Evolutionary conservation across 1,140 invertebrate species (phyloP), one percentile per base, ranked within the genome.

Genomic region (Listronotus oregonensis): DNA sequence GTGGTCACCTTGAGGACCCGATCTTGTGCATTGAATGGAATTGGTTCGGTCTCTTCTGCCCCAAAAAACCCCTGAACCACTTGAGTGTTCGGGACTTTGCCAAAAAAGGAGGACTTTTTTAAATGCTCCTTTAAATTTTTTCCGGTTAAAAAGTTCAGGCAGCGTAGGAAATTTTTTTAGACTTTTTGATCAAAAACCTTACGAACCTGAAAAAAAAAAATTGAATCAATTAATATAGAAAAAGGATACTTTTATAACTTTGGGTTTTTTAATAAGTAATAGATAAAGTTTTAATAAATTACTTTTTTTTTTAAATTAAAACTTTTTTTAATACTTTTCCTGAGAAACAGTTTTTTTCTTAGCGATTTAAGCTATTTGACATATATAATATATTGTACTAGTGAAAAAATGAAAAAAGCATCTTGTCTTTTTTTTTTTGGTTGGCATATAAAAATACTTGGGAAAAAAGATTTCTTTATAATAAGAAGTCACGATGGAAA

Each of bases 141-240:
- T 98, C 95, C 75, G 89, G 75, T 96, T 98, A 78, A 94, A 99
- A 2, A 99, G 83, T 8, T 86, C 49, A 99, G 81, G 81, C 95
- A 97, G 65, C 96, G 89, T n/a, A 99, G 81, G 73, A 99, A 98
- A 79, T 98, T 98, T 62, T 97, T 92, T 78, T 98, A 99, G 0
- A 95, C 92, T 62, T 96, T 92, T 67, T 65, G 86, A 90, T 15
- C 89, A 12, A 98, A 78, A 0, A 93, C 90, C 78, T 94, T 95
- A 8, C 94, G 85, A n/a, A 96, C 91, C 89, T 91, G 68, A 51
- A 78, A 75, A 51, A 17, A 21, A 49, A 51, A 57, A n/a, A 55
- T 10, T 8, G n/a, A 18, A 14, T 37, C 42, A 37, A 43, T 27
- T 42, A 32, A 3, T n/a, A 47, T 1, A 14, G 4, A 3, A 3